Evolutionary conservation across 2,888 invertebrate genomes (phyloP).

Genomic region (Scaptomyza parva): DNA sequence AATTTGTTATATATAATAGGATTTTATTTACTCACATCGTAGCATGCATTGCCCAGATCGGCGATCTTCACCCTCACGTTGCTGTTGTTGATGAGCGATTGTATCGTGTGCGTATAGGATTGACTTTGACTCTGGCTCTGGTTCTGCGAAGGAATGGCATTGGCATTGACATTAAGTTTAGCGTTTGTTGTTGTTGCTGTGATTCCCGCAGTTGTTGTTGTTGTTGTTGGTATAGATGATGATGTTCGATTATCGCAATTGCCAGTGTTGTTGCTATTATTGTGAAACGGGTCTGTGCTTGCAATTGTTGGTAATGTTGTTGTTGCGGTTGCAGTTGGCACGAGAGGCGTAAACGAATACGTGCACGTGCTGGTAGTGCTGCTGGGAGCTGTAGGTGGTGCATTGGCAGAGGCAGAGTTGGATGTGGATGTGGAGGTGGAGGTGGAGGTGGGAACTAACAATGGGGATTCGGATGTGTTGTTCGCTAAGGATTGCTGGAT

Average conservation of each 20-base stretch:
- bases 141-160: constrained; percentile 82
- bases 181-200: constrained; percentile 54
- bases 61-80: constrained; percentile 92
- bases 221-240: constrained; percentile 28
- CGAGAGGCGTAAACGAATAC: constrained; percentile 65
- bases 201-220: constrained; percentile 39
- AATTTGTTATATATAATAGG: too few relatives aligned
- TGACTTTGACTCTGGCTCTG: constrained; percentile 78
- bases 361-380: constrained; percentile 70
- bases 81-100: constrained; percentile 84
- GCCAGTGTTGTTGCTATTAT: constrained; percentile 51
- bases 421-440: constrained; percentile 19
- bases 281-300: constrained; percentile 51
- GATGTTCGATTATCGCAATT: constrained; percentile 31
- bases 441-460: constrained; percentile 31
- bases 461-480: constrained; percentile 22
- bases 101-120: constrained; percentile 84
- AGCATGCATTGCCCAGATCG: constrained; percentile 94
- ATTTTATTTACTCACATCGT: constrained; percentile 87
- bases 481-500: constrained; percentile 13
- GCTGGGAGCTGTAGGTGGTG: constrained; percentile 53
- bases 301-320: constrained; percentile 42
- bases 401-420: constrained; percentile 37
- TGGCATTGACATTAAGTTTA: constrained; percentile 78
- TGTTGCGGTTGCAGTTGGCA: constrained; percentile 49